Percentiles rank a stretch among this genome's conserved stretches.
Conservation (phyloP, 1,140 invertebrate genomes). For the Himalopsyche phryganea region DNA sequence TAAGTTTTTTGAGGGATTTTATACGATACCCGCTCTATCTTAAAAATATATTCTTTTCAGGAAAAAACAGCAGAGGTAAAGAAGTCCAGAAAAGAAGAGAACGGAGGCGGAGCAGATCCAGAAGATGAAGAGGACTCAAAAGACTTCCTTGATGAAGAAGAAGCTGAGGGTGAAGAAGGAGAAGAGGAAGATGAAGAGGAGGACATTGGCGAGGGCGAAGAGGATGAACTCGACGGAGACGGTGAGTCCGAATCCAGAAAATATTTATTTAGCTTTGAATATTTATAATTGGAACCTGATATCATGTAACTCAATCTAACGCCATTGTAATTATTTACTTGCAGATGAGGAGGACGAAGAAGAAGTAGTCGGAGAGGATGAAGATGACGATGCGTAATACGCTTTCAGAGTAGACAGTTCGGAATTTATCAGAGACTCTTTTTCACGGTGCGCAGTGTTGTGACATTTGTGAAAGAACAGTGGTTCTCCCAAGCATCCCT, state of each 20-base stretch:
- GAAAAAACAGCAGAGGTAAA: conserved; percentile 71
- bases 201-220: conserved; percentile 67
- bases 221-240: conserved; percentile 66
- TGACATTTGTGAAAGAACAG: conserved; percentile 35
- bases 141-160: conserved; percentile 56
- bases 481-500: conserved; percentile 29
- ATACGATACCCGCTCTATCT: too few species aligned
- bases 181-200: conserved; percentile 65
- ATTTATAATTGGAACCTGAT: too few species aligned
- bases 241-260: conserved; percentile 39
- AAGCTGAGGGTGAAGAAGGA: conserved; percentile 60
- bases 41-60: too few species aligned
- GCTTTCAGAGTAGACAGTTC: conserved; percentile 25
- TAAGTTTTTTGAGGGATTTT: too few species aligned
- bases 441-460: conserved; percentile 32
- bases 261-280: background rate
- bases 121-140: conserved; percentile 50
- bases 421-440: conserved; percentile 33
- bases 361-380: conserved; percentile 56
- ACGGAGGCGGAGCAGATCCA: conserved; percentile 60
- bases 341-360: conserved; percentile 59
- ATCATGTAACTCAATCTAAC: too few species aligned
- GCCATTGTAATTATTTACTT: conserved; percentile 41
- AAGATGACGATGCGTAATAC: conserved; percentile 59
- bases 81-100: conserved; percentile 75